phyloP scores from a whole-genome alignment of 2,113 vertebrate species.

The Solea solea region DNA sequence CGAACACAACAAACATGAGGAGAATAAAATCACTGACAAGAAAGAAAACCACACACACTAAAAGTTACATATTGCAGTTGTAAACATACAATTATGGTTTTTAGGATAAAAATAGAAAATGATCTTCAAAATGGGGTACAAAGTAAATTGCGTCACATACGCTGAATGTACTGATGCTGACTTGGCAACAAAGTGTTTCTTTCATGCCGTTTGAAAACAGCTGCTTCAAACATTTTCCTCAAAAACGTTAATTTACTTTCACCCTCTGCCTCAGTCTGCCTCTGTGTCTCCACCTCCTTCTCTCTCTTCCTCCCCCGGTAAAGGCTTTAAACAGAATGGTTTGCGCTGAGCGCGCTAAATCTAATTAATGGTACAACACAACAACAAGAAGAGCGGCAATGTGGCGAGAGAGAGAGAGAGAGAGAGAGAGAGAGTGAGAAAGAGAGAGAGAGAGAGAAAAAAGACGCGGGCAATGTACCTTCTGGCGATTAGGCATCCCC shows the following conservation, averaged over 20 bases:
- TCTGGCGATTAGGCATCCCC: conserved; percentile 63
- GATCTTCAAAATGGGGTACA: background rate
- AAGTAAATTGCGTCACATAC: background rate
- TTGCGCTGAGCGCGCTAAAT: conserved; percentile 68
- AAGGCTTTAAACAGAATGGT: conserved; percentile 68
- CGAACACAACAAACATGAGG: no score
- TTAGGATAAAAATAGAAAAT: no score
- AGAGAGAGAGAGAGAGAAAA: conserved; percentile 35
- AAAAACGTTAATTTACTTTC: conserved; percentile 33
- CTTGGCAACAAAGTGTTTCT: conserved; percentile 20
- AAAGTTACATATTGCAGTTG: no score
- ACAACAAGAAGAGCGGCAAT: conserved; percentile 66
- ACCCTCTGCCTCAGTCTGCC: background rate
- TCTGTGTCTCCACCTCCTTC: conserved; percentile 18
- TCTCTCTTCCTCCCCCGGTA: conserved; percentile 44
- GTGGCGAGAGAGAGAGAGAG: conserved; percentile 37
- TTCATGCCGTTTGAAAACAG: conserved; percentile 25
- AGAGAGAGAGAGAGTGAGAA: conserved; percentile 32
- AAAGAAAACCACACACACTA: no score
- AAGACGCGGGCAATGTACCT: conserved; percentile 61
- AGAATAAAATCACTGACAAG: no score
- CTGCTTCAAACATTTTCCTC: conserved; percentile 41
- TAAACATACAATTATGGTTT: no score
- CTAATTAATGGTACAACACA: conserved; percentile 76
- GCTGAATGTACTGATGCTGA: background rate